Evolutionary conservation across 1,140 invertebrate genomes (phyloP), one percentile per base, ranked within the genome.

Genomic region (Drosophila kanapiae): DNA sequence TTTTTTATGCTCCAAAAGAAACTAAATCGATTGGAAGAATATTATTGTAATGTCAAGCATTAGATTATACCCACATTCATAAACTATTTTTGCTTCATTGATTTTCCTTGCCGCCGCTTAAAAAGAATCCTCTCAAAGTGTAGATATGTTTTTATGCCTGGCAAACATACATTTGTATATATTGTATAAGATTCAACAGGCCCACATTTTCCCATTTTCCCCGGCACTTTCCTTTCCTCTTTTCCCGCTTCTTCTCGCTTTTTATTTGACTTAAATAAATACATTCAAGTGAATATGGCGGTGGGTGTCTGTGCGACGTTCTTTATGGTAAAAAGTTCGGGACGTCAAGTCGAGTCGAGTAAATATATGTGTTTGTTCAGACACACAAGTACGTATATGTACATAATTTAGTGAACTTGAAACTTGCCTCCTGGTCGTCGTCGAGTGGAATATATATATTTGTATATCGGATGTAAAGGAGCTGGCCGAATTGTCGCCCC

Each of bases 381-480:
- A 74, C 59, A 77, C 69, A 47, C 47, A 49, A 49, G 53, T 79
- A 59, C 64, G 62, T 82, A 68, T 78, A 68, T 78, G 80, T 87
- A 87, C 80, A 87, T 87, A 88, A 87, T 88, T 87, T 87, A 87
- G 83, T 87, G 84, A 87, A 87, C 83, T 87, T 87, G 83, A 87
- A 88, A 83, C 77, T 88, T 80, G 64, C 65, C 53, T 58, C 68
- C 71, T 58, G 42, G 29, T 43, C 65, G 59, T 70, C 51, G 58
- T 69, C 53, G 53, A 56, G 23, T 27, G 65, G 42, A 49, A 69
- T 77, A 78, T 62, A 76, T 70, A 56, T 79, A 82, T 68, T 78
- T 77, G 64, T 81, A 86, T 81, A 80, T 87, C 62, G 78, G 72
- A 84, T 84, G 76, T 75, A 70, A 78, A 81, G 71, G 53, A 78